phyloP scores from a whole-genome alignment of 2,797 vertebrate genomes.

The Novumbra hubbsi region DNA sequence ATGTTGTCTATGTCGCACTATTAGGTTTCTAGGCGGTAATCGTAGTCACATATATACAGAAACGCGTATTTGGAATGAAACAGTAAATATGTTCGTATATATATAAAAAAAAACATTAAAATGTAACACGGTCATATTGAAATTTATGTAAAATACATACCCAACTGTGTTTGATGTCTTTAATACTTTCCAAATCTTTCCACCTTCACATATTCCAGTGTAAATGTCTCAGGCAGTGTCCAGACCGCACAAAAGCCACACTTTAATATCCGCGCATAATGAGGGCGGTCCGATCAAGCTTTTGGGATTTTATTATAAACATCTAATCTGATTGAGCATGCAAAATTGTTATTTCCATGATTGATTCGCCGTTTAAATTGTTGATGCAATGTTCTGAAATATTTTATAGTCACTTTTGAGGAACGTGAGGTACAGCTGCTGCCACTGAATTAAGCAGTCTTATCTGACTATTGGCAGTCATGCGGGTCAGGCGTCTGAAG shows the following conservation, averaged over 20 bases:
- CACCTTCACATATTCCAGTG: conserved; percentile 2
- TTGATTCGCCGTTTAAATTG: not conserved
- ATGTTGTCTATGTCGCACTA: not conserved
- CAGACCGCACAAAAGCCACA: not conserved
- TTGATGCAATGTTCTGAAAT: not conserved
- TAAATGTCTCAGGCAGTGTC: conserved; percentile 1
- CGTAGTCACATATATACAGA: not conserved
- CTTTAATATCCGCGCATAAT: not conserved
- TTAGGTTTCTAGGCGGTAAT: not conserved
- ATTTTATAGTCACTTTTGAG: not conserved
- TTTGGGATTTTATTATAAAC: not conserved
- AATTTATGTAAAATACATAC: not conserved
- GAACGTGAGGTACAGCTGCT: not conserved
- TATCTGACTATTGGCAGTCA: not conserved
- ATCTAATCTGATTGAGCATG: not conserved
- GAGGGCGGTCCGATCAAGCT: not conserved
- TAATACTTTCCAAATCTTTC: not conserved
- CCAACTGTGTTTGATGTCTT: not conserved
- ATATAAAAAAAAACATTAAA: not conserved
- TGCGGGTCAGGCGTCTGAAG: not conserved
- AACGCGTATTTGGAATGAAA: not conserved
- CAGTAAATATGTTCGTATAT: not conserved
- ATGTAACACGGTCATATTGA: not conserved
- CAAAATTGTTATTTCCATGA: not conserved
- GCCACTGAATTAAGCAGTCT: not conserved